Base-by-base conservation (phyloP, 1,140 invertebrate genomes). In the Laodelphax striatellus region DNA sequence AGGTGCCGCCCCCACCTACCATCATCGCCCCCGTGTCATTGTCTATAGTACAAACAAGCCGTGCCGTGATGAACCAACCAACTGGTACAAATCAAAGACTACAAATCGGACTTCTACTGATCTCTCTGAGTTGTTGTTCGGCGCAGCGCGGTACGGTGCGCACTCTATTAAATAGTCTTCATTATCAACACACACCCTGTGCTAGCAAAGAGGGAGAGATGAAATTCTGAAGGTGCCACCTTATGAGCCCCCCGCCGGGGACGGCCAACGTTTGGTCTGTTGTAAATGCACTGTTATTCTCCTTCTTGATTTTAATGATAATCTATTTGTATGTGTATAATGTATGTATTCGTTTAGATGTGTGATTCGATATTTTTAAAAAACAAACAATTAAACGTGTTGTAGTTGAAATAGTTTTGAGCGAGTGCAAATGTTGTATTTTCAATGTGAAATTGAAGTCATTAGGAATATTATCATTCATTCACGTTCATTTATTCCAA, bases 221-320 rank as follows among this genome's bases (percentile, higher is more conserved):
- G 42, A 62, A 56, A 59, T 66, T 65, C 64, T 67, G 55, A 69
- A 67, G 71, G 72, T 72, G 72, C 72, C 72, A 74, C 73, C 72
- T 71, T 70, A 53, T 57, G 73, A 78, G 75, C 80, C 76, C 76
- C 31, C 21, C 66, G 80, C 79, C 81, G 79, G 79, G 81, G 81
- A 80, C 79, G 80, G 81, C 80, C 80, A 76, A 75, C 73, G 13
- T 46, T n/a, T 17, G 16, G 21, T 50, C 21, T 10, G 6, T 50
- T 50, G 21, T 19, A 50, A 22, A 50, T 19, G 21, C 46, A 50
- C 46, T 50, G 76, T 76, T 73, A 71, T 65, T 70, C 66, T 65
- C 63, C 52, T 62, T 38, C 66, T 62, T 68, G 55, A 62, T 44
- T 44, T 62, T 59, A 57, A 28, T 59, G 50, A 55, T 52, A 58